Evolutionary conservation across 2,797 vertebrate species (phyloP).

Genomic region (Thaleichthys pacificus): DNA sequence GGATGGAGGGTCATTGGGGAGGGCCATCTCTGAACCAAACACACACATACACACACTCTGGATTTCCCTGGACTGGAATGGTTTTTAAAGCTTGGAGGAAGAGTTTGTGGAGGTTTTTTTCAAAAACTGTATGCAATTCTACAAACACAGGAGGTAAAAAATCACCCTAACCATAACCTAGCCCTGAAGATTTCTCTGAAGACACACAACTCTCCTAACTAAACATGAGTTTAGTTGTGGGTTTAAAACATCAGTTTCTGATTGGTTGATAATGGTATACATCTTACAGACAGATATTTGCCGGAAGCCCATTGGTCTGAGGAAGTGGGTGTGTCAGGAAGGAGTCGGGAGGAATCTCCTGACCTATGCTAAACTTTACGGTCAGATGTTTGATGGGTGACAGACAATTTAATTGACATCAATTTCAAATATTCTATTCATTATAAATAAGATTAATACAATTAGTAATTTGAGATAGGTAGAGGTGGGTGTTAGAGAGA

Average conservation of each 20-base stretch:
- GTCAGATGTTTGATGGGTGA: background rate
- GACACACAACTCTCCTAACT: slow-evolving; percentile 14
- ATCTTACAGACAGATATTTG: slow-evolving; percentile 25
- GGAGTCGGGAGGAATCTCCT: slow-evolving; percentile 26
- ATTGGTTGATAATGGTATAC: no score
- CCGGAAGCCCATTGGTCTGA: slow-evolving; percentile 6
- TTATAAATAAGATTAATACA: slow-evolving; percentile 81
- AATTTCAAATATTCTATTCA: background rate
- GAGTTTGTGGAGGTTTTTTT: no score
- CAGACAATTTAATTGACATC: background rate
- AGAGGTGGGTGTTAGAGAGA: slow-evolving; percentile 35
- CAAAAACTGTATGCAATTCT: no score
- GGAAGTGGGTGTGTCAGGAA: slow-evolving; percentile 38
- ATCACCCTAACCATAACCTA: no score
- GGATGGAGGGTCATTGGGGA: slow-evolving; percentile 45
- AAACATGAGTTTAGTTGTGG: slow-evolving; percentile 34
- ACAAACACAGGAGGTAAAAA: no score
- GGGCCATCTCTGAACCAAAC: slow-evolving; percentile 21
- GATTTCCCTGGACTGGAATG: slow-evolving; percentile 1
- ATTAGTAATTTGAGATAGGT: slow-evolving; percentile 34
- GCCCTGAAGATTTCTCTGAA: no score
- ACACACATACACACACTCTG: slow-evolving; percentile 33
- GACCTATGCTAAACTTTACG: slow-evolving; percentile 7
- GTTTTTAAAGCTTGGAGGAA: background rate
- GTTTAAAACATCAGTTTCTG: no score